These are phyloP conservation scores for Rhinopomastus cyanomelas DNA, from an alignment of 2,113 vertebrate species.

Conservation along the genomic window DNA sequence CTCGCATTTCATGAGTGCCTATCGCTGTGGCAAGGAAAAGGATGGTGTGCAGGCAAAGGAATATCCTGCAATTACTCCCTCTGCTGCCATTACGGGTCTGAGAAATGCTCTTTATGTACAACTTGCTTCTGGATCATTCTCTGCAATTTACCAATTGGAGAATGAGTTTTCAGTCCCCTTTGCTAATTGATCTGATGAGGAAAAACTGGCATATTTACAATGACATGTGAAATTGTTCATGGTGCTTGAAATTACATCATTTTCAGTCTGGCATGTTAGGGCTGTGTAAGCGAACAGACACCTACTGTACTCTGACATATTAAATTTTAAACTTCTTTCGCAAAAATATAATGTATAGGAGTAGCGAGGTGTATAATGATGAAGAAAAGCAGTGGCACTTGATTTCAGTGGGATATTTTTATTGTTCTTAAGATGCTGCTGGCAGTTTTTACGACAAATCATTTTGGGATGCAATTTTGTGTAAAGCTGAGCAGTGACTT, in stretches of 20 bases:
- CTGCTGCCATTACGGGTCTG: not conserved
- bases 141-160: conserved; percentile 57
- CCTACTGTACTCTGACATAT: conserved; percentile 27
- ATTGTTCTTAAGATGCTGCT: not conserved
- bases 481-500: not conserved
- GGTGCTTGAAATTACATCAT: conserved; percentile 48
- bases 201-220: conserved; percentile 63
- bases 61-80: conserved; percentile 62
- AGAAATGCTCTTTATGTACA: conserved; percentile 34
- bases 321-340: conserved; percentile 46
- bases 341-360: conserved; percentile 20
- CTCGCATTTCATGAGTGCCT: conserved; percentile 34
- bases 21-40: not conserved
- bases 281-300: conserved; percentile 27
- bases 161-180: conserved; percentile 53
- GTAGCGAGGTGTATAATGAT: not conserved
- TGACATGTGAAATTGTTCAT: conserved; percentile 42
- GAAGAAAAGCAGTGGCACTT: not conserved
- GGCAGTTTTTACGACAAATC: not conserved
- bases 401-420: not conserved
- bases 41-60: conserved; percentile 34
- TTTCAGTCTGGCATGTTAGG: conserved; percentile 51
- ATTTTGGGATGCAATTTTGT: not conserved
- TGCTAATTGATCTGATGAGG: conserved; percentile 62
- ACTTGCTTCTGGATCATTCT: conserved; percentile 54